Evolutionary conservation across 2,797 vertebrate species (phyloP).

Genomic region (Spondyliosoma cantharus): DNA sequence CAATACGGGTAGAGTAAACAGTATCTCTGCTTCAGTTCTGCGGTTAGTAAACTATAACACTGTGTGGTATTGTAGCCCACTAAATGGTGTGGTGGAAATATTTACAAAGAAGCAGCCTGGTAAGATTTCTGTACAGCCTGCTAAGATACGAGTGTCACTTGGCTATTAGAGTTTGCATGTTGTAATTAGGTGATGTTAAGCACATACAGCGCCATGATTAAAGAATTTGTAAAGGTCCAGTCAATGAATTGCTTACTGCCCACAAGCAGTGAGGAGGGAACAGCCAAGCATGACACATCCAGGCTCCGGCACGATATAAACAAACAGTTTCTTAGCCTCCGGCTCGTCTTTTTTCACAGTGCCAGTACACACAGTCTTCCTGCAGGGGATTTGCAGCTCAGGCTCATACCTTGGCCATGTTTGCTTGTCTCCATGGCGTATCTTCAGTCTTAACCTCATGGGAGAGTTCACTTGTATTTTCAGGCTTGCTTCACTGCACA

Average conservation of each 20-base stretch:
- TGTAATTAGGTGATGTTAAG: constrained; percentile 29
- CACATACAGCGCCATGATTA: constrained; percentile 25
- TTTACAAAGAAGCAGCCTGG: not conserved
- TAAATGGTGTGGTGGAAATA: constrained; percentile 4
- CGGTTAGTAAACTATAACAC: too few species aligned
- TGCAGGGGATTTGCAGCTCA: constrained; percentile 37
- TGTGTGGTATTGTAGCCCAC: not conserved
- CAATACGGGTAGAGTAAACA: not conserved
- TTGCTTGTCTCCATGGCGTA: constrained; percentile 76
- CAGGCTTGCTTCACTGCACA: constrained; percentile 72
- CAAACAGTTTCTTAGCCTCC: constrained; percentile 58
- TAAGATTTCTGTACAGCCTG: constrained; percentile 1
- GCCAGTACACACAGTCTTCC: constrained; percentile 40
- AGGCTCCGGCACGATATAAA: constrained; percentile 59
- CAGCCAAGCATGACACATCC: constrained; percentile 59
- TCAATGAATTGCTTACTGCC: constrained; percentile 49
- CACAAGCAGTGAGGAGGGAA: constrained; percentile 26
- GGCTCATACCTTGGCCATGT: constrained; percentile 73
- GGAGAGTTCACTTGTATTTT: constrained; percentile 83
- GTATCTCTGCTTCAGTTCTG: too few species aligned
- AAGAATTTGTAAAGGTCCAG: constrained; percentile 36
- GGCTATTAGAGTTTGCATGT: not conserved
- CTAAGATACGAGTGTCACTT: not conserved
- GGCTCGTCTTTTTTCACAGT: constrained; percentile 40
- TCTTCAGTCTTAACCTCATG: constrained; percentile 82